Conservation (phyloP, 2,113 vertebrate genomes). For the Ophiodon elongatus region DNA sequence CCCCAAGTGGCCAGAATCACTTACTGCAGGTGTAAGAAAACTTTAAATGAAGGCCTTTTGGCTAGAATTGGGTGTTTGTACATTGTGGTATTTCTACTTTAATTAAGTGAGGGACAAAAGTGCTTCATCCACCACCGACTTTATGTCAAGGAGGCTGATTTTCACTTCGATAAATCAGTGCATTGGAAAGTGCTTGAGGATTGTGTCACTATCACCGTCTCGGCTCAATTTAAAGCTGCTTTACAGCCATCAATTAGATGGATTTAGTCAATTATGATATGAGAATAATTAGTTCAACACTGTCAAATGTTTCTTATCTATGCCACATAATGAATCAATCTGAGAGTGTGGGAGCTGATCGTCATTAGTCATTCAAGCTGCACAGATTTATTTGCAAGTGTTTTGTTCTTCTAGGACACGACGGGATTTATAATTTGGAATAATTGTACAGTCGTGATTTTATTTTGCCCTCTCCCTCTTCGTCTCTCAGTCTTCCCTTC, state of each 20-base stretch:
- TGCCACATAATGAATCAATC: slow-evolving; percentile 31
- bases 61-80: not conserved
- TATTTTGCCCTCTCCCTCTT: not conserved
- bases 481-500: not conserved
- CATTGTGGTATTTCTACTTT: not conserved
- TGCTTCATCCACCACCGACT: not conserved
- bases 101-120: not conserved
- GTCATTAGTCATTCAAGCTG: slow-evolving; percentile 30
- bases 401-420: not conserved
- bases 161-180: slow-evolving; percentile 1
- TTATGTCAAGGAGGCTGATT: not conserved
- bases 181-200: not conserved
- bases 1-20: not conserved
- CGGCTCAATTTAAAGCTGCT: slow-evolving; percentile 28
- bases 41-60: not conserved
- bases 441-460: slow-evolving; percentile 6
- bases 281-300: slow-evolving; percentile 54
- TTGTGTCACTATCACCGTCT: not conserved
- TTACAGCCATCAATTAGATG: slow-evolving; percentile 53
- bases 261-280: slow-evolving; percentile 49
- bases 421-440: slow-evolving; percentile 34
- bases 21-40: not conserved
- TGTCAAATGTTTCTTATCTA: slow-evolving; percentile 47
- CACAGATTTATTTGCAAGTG: slow-evolving; percentile 2
- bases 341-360: slow-evolving; percentile 20